These are phyloP conservation scores for Orthosia gothica DNA, from an alignment of 2,888 invertebrate genomes.

Conservation along the genomic window DNA sequence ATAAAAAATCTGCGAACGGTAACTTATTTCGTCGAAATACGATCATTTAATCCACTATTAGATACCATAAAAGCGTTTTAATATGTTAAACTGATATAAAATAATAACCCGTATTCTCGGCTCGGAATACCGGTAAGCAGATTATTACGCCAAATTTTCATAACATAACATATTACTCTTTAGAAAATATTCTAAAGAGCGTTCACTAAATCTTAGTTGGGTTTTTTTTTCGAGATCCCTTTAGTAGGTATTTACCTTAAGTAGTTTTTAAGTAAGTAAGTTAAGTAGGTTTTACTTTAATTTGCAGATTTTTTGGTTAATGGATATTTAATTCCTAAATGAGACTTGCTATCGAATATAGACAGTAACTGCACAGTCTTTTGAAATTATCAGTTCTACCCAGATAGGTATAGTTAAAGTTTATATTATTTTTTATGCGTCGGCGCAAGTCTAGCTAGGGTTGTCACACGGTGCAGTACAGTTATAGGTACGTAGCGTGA, in stretches of 20 bases:
- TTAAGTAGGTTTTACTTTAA: too few relatives aligned
- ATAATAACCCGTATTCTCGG: conserved; percentile 7
- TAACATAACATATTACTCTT: too few relatives aligned
- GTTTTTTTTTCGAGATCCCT: neutral
- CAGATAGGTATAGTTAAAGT: neutral
- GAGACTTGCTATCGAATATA: neutral
- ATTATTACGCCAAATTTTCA: too few relatives aligned
- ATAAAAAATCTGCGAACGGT: conserved; percentile 3
- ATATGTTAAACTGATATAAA: conserved; percentile 15
- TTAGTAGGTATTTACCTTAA: too few relatives aligned
- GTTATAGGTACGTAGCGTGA: neutral
- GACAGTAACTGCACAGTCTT: neutral
- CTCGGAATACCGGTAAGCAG: neutral
- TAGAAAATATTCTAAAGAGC: too few relatives aligned
- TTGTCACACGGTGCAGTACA: conserved; percentile 20
- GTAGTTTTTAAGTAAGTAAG: too few relatives aligned
- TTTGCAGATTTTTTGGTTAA: too few relatives aligned
- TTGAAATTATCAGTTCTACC: neutral
- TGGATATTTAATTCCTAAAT: neutral
- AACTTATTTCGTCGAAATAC: conserved; percentile 15
- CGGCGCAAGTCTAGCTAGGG: neutral
- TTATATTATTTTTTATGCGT: neutral
- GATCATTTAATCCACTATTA: conserved; percentile 6
- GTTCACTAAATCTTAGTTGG: neutral
- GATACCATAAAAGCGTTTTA: conserved; percentile 12